Evolutionary conservation across 1,140 invertebrate species (phyloP).

Genomic region (Cheumatopsyche charites): DNA sequence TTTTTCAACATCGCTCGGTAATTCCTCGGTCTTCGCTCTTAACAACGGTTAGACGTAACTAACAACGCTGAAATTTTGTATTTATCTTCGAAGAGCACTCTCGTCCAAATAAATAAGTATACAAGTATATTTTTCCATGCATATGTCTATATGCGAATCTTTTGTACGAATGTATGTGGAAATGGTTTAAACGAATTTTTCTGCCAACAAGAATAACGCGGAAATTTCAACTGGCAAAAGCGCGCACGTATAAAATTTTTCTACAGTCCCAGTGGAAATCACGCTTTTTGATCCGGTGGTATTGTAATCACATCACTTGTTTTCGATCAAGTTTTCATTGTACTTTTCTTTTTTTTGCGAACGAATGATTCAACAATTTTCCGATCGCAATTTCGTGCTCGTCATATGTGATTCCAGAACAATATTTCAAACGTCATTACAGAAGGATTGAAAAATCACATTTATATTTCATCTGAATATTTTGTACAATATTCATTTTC

Average conservation of each 20-base stretch:
- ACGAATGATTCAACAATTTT: not conserved
- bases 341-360: not conserved
- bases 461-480: too few relatives aligned
- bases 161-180: too few relatives aligned
- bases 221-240: not conserved
- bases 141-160: not conserved
- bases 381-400: not conserved
- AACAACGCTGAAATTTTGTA: not conserved
- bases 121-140: not conserved
- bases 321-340: slow-evolving; percentile 12
- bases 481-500: too few relatives aligned
- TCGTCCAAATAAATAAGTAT: not conserved
- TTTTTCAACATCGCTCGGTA: slow-evolving; percentile 34
- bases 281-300: not conserved
- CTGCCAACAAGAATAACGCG: not conserved
- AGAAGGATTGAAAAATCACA: too few relatives aligned
- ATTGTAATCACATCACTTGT: slow-evolving; percentile 9
- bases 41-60: slow-evolving; percentile 2
- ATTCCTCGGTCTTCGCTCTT: slow-evolving; percentile 25
- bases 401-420: not conserved
- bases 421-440: too few relatives aligned
- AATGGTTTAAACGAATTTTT: not conserved
- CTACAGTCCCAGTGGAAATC: slow-evolving; percentile 16
- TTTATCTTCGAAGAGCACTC: too few relatives aligned
- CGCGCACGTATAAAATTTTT: slow-evolving; percentile 3